Percentiles rank a stretch among this genome's conserved stretches.
Evolutionary conservation across 2,888 invertebrate genomes (phyloP).

Genomic region (Orchesella flavescens): DNA sequence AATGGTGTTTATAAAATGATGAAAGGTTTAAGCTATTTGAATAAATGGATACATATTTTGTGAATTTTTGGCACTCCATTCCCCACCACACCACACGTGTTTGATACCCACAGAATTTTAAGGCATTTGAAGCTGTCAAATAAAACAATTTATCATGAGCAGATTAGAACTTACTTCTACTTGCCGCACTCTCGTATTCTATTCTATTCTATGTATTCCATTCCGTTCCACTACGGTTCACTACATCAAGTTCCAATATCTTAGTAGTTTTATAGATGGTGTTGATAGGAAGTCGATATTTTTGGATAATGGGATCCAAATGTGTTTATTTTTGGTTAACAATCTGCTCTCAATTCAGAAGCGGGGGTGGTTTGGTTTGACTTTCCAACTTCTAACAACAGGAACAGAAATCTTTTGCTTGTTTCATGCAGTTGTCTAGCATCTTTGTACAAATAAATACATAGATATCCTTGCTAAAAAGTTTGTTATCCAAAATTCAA

Average conservation of each 20-base stretch:
- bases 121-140: slow-evolving; percentile 35
- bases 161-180: slow-evolving; percentile 1
- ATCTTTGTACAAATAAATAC: no score
- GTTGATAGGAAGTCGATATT: neutral
- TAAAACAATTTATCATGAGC: slow-evolving; percentile 33
- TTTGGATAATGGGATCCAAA: no score
- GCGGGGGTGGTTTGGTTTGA: neutral
- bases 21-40: neutral
- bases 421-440: no score
- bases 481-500: no score
- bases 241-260: neutral
- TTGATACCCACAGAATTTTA: slow-evolving; percentile 8
- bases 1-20: no score
- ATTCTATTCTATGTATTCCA: no score
- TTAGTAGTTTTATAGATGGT: slow-evolving; percentile 8
- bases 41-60: slow-evolving; percentile 14
- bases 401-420: no score
- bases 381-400: no score
- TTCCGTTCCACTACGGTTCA: no score
- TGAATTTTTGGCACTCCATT: slow-evolving; percentile 14
- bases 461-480: no score
- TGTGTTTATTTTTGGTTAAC: no score
- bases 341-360: neutral
- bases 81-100: neutral
- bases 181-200: neutral